These are phyloP conservation scores for Typhlichthys subterraneus DNA, from an alignment of 2,797 vertebrate genomes.

Conservation along the genomic window DNA sequence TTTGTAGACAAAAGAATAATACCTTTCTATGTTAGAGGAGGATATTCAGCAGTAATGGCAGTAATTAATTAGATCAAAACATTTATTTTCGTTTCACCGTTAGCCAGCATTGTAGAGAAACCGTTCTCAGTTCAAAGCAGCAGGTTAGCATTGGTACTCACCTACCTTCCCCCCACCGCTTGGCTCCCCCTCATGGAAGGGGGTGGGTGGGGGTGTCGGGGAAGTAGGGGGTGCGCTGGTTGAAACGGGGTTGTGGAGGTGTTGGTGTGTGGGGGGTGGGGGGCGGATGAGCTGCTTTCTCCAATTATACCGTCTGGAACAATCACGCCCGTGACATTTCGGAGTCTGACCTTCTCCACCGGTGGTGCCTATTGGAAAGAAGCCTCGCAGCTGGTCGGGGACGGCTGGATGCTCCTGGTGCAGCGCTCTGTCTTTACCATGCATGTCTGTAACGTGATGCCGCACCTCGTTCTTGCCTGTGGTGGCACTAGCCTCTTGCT, in stretches of 20 bases:
- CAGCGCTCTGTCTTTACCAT: conserved; percentile 40
- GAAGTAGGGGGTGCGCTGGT: conserved; percentile 35
- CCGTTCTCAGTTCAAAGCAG: too few relatives aligned
- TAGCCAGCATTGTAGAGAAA: too few relatives aligned
- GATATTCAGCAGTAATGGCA: background rate
- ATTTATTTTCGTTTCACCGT: too few relatives aligned
- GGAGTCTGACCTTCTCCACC: conserved; percentile 81
- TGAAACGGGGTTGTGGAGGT: conserved; percentile 13
- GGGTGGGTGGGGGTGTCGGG: background rate
- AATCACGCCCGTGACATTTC: conserved; percentile 82
- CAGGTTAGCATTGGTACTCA: too few relatives aligned
- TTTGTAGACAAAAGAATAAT: too few relatives aligned
- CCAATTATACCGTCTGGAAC: conserved; percentile 82
- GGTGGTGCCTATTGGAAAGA: conserved; percentile 49
- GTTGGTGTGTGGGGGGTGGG: conserved; percentile 14
- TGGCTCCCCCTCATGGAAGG: background rate
- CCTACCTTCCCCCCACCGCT: too few relatives aligned
- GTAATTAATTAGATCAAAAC: too few relatives aligned
- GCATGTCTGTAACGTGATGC: conserved; percentile 4
- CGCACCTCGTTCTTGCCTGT: background rate
- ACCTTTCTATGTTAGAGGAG: conserved; percentile 35
- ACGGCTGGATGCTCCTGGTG: conserved; percentile 41
- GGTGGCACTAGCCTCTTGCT: too few relatives aligned
- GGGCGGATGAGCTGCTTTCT: conserved; percentile 51
- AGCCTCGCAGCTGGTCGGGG: conserved; percentile 33